Evolutionary conservation across 2,888 invertebrate species (phyloP).

Genomic region (Meganola albula): DNA sequence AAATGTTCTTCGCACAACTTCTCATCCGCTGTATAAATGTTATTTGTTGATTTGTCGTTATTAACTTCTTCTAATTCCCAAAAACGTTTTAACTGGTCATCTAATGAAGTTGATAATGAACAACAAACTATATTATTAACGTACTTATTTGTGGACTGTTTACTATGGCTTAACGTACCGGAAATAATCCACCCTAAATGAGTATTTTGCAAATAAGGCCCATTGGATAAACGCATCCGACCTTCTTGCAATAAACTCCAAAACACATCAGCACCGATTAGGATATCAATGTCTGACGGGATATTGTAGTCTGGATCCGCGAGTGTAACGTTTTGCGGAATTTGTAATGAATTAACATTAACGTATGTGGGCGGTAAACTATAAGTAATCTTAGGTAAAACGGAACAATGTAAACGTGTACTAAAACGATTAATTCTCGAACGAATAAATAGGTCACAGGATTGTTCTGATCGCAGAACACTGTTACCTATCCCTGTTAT

Average conservation of each 20-base stretch:
- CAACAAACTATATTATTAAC: too few relatives aligned
- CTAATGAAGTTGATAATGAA: background rate
- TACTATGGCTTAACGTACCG: too few relatives aligned
- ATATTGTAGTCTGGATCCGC: too few relatives aligned
- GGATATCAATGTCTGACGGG: too few relatives aligned
- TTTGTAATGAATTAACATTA: background rate
- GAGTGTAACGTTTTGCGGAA: too few relatives aligned
- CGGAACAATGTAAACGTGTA: background rate
- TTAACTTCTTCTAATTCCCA: background rate
- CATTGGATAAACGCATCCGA: too few relatives aligned
- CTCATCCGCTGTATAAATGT: background rate
- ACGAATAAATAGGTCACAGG: background rate
- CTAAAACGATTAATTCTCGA: background rate
- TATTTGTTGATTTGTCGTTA: background rate
- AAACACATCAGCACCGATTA: too few relatives aligned
- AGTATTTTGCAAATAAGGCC: too few relatives aligned
- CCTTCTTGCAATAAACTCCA: too few relatives aligned
- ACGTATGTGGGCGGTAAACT: background rate
- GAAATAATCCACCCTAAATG: too few relatives aligned
- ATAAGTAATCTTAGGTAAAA: background rate
- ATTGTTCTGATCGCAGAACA: background rate
- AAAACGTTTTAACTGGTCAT: background rate
- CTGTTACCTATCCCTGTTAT: background rate
- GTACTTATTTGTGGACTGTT: too few relatives aligned
- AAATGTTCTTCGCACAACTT: background rate